phyloP scores from a whole-genome alignment of 1,140 invertebrate genomes.

The Brachionus paranguensis region DNA sequence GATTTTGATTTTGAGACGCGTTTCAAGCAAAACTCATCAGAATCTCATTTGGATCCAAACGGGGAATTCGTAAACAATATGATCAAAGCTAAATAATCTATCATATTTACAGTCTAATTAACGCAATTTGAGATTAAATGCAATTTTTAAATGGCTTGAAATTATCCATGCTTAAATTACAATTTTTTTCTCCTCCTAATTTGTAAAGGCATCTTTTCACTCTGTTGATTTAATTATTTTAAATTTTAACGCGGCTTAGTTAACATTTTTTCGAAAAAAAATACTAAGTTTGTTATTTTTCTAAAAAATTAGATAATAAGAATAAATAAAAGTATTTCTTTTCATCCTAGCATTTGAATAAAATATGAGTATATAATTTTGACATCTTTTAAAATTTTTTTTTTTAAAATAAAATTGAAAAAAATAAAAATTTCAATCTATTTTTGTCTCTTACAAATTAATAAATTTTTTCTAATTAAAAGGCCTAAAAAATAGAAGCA shows the following conservation, averaged over 20 bases:
- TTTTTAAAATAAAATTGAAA: too few relatives aligned
- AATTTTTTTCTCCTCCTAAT: neutral
- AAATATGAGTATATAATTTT: too few relatives aligned
- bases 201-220: neutral
- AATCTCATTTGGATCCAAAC: constrained; percentile 3
- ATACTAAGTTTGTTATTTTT: too few relatives aligned
- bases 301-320: too few relatives aligned
- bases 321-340: too few relatives aligned
- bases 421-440: too few relatives aligned
- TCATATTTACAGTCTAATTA: constrained; percentile 31
- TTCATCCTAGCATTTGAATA: too few relatives aligned
- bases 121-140: neutral
- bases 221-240: neutral
- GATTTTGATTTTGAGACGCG: constrained; percentile 7
- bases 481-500: too few relatives aligned
- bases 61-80: constrained; percentile 10
- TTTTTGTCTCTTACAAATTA: too few relatives aligned
- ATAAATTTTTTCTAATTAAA: too few relatives aligned
- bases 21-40: neutral
- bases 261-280: too few relatives aligned
- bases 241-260: neutral
- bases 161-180: neutral
- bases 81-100: neutral
- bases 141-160: neutral
- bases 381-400: too few relatives aligned